Percentiles rank a stretch among this genome's conserved stretches.
Conservation (phyloP, 2,113 vertebrate genomes). For the Chionis minor region DNA sequence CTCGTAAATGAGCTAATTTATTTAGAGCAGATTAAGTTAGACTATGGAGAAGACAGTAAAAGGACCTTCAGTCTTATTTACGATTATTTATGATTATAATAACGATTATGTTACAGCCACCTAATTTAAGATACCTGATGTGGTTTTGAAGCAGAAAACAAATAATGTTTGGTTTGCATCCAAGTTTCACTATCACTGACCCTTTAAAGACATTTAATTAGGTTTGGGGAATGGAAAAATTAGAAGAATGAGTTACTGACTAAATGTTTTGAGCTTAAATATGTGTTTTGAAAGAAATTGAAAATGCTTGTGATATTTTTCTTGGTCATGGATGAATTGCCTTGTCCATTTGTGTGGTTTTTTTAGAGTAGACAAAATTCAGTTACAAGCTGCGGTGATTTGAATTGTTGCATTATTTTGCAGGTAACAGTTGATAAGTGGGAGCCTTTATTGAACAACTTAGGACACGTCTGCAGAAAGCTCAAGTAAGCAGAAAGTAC, state of each 20-base stretch:
- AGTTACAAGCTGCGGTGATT: neutral
- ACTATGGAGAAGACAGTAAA: neutral
- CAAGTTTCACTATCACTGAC: neutral
- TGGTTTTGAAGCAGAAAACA: neutral
- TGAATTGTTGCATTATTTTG: conserved; percentile 51
- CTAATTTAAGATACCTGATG: neutral
- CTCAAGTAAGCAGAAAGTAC: conserved; percentile 86
- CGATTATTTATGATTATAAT: neutral
- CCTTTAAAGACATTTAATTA: neutral
- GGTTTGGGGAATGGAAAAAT: neutral
- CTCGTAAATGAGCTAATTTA: neutral
- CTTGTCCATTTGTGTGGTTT: neutral
- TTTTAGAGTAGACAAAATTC: neutral
- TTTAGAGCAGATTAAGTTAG: neutral
- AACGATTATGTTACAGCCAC: too few species aligned
- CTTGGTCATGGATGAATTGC: neutral
- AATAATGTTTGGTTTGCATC: neutral
- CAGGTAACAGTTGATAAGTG: conserved; percentile 99
- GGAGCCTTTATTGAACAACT: conserved; percentile 96
- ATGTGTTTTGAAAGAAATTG: neutral
- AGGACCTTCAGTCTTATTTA: neutral
- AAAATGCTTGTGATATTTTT: neutral
- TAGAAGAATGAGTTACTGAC: neutral
- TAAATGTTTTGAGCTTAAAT: neutral
- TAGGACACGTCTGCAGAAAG: conserved; percentile 97